Conservation (phyloP, 1,140 invertebrate genomes). For the Achatina immaculata region DNA sequence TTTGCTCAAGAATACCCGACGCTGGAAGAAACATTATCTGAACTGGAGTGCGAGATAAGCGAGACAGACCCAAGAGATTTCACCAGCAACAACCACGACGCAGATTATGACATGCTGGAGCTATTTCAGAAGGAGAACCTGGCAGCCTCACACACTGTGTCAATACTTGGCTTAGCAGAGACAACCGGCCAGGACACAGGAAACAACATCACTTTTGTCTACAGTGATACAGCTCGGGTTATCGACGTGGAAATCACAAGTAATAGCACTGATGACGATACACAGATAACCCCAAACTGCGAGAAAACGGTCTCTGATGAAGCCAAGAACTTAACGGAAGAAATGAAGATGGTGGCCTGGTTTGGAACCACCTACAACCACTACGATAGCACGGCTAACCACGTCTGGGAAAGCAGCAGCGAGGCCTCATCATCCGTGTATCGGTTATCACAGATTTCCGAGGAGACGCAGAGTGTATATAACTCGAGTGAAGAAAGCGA, state of each 20-base stretch:
- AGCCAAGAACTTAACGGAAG: not conserved
- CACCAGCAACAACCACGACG: too few species aligned
- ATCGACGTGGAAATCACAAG: not conserved
- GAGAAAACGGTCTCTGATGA: not conserved
- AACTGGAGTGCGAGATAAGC: too few species aligned
- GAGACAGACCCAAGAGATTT: too few species aligned
- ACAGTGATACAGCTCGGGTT: not conserved
- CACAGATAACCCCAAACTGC: not conserved
- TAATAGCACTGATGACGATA: not conserved
- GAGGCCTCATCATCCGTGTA: not conserved
- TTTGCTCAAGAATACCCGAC: too few species aligned
- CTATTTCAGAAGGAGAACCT: not conserved
- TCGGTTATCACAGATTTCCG: not conserved
- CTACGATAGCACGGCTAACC: not conserved
- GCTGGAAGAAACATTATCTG: too few species aligned
- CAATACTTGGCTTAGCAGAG: too few species aligned
- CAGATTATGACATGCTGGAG: not conserved
- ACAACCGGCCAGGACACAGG: not conserved
- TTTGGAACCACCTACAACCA: not conserved
- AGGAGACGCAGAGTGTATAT: constrained; percentile 12
- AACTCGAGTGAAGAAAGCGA: not conserved
- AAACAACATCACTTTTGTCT: not conserved
- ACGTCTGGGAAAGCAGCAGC: not conserved
- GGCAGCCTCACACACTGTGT: not conserved
- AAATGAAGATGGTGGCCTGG: not conserved